Base-by-base conservation (phyloP, 2,113 vertebrate genomes). In the Garra rufa region DNA sequence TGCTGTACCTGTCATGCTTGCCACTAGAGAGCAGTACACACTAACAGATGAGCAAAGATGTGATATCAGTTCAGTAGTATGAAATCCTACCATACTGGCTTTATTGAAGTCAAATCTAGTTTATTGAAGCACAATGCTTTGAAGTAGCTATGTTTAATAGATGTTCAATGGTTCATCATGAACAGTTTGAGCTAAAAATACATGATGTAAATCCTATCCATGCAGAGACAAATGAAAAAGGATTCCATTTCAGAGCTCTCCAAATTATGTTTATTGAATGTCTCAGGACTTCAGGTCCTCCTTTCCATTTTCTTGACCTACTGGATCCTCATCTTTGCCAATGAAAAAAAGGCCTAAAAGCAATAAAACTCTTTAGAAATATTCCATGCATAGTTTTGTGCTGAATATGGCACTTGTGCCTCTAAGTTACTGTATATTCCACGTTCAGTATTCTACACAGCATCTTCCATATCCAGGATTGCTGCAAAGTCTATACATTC, bases 341-440 rank as follows among this genome's bases (percentile, higher is more conserved):
- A 26, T 59, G 15, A 76, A 24, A 46, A 75, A 26, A 83, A 44
- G 28, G 6, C 7, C 76, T 85, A 86, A 81, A 88, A 83, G 67
- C 87, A 82, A 26, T 85, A 85, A 82, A 80, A 57, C 67, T 75
- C 44, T 79, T 88, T 38, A 85, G 76, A 85, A 87, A 87, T 81
- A 87, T 85, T 43, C 63, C 88, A 89, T 89, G 88, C 88, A 89
- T 87, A 89, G 88, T 48, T 87, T 80, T 76, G 85, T 87, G 85
- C 87, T 78, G 15, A 34, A 83, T 85, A 46, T 65, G 73, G 76
- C 86, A 79, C 79, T 73, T 82, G 81, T 83, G 81, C 88, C 88
- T 87, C 85, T 89, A 85, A 34, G 55, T 87, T 85, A 34, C 34
- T 34, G 34, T 34, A 70, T 69, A 81, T 69, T 80, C 43, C 44